Percentiles rank a stretch among this genome's conserved stretches.
Conservation (phyloP, 2,113 vertebrate species). For the Myotis brandtii region DNA sequence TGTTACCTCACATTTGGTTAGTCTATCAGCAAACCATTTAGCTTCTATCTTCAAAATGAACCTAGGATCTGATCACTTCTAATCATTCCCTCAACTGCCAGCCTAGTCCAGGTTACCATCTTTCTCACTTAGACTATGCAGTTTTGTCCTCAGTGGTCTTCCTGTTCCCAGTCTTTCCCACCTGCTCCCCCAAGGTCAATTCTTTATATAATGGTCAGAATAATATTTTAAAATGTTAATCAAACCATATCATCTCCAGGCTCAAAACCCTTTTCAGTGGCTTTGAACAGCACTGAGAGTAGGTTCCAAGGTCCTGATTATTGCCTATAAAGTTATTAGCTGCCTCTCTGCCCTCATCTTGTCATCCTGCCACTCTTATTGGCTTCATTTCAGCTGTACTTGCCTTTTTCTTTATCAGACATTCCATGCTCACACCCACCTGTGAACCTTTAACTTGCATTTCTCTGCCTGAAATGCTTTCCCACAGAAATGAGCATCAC, state of each 20-base stretch:
- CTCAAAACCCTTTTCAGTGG: neutral
- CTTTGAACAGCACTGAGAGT: neutral
- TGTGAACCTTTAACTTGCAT: neutral
- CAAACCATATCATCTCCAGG: neutral
- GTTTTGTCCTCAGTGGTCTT: neutral
- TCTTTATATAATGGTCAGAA: neutral
- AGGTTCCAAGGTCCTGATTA: neutral
- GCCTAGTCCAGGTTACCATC: neutral
- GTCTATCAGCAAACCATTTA: neutral
- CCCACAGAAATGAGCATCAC: neutral
- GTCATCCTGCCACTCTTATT: neutral
- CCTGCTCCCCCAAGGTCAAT: neutral
- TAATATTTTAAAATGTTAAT: neutral
- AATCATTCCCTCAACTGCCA: neutral
- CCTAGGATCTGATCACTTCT: neutral
- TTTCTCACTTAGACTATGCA: neutral
- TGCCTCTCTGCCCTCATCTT: neutral
- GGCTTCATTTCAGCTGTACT: neutral
- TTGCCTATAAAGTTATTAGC: neutral
- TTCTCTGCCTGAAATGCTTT: neutral
- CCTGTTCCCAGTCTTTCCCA: neutral
- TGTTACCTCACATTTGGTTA: neutral
- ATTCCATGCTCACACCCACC: too few species aligned
- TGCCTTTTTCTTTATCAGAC: neutral
- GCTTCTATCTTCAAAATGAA: neutral